phyloP scores from a whole-genome alignment of 2,888 invertebrate species.

The Epinotia bilunana region DNA sequence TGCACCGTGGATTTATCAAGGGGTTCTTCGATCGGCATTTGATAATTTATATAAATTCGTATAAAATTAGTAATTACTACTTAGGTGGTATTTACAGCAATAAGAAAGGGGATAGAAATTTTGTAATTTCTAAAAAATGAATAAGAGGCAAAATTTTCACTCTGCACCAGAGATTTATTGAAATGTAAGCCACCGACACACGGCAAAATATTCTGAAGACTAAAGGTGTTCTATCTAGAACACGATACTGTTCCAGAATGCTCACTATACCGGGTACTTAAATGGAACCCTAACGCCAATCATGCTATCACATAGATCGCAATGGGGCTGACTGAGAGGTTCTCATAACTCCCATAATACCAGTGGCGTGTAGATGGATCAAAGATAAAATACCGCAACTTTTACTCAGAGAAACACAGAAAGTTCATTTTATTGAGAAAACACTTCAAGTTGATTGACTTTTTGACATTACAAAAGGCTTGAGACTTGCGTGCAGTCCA shows the following conservation, averaged over 20 bases:
- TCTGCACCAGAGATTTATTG: too few species aligned
- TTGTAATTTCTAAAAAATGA: too few species aligned
- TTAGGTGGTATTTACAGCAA: too few species aligned
- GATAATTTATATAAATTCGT: background rate
- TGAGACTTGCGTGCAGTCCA: background rate
- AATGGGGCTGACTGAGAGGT: slow-evolving; percentile 31
- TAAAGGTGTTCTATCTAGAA: background rate
- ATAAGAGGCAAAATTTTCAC: too few species aligned
- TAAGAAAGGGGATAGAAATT: too few species aligned
- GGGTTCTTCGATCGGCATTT: background rate
- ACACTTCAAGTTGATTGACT: slow-evolving; percentile 6
- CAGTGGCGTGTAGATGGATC: slow-evolving; percentile 43
- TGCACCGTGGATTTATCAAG: background rate
- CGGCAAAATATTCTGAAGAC: too few species aligned
- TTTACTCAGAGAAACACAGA: slow-evolving; percentile 27
- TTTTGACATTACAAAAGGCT: background rate
- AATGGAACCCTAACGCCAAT: slow-evolving; percentile 34
- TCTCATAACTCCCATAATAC: slow-evolving; percentile 45
- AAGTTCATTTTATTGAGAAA: slow-evolving; percentile 12
- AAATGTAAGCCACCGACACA: too few species aligned
- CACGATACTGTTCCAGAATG: slow-evolving; percentile 9
- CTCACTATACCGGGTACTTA: slow-evolving; percentile 1
- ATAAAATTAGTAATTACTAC: too few species aligned
- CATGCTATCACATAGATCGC: slow-evolving; percentile 37
- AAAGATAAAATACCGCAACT: slow-evolving; percentile 57